phyloP scores from a whole-genome alignment of 1,140 invertebrate genomes.

The Diorhabda elongata region DNA sequence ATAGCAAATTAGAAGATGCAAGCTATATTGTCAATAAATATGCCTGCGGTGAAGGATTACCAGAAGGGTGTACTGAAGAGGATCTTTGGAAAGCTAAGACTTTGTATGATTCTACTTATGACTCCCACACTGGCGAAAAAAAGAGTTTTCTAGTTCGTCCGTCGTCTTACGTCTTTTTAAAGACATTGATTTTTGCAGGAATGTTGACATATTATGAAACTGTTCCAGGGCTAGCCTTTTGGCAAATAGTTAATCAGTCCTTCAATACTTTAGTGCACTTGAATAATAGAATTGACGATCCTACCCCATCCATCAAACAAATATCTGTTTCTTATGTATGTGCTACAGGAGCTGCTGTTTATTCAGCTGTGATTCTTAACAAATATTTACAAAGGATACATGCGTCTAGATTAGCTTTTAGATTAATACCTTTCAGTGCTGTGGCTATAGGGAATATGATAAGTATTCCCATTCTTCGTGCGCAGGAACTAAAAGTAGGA shows the following conservation, averaged over 20 bases:
- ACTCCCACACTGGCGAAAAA: not conserved
- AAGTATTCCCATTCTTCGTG: not conserved
- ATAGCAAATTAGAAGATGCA: not conserved
- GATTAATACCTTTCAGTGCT: not conserved
- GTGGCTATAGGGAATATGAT: not conserved
- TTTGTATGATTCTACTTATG: not conserved
- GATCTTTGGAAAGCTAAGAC: not conserved
- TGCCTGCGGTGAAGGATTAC: not conserved
- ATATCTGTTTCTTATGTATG: not conserved
- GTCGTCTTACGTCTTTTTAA: not conserved
- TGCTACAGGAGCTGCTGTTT: not conserved
- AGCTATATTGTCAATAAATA: not conserved
- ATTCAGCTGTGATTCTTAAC: not conserved
- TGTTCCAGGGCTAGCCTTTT: not conserved
- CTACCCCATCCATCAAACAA: not conserved
- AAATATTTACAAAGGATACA: not conserved
- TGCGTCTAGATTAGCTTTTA: not conserved
- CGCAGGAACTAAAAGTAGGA: not conserved
- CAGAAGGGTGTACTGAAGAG: not conserved
- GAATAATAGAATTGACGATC: not conserved
- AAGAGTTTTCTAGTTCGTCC: not conserved
- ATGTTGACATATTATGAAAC: not conserved
- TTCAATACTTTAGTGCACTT: not conserved
- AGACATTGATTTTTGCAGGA: not conserved
- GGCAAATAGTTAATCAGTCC: not conserved